These are phyloP conservation scores for Falco punctatus DNA, from an alignment of 2,113 vertebrate genomes.

Conservation along the genomic window DNA sequence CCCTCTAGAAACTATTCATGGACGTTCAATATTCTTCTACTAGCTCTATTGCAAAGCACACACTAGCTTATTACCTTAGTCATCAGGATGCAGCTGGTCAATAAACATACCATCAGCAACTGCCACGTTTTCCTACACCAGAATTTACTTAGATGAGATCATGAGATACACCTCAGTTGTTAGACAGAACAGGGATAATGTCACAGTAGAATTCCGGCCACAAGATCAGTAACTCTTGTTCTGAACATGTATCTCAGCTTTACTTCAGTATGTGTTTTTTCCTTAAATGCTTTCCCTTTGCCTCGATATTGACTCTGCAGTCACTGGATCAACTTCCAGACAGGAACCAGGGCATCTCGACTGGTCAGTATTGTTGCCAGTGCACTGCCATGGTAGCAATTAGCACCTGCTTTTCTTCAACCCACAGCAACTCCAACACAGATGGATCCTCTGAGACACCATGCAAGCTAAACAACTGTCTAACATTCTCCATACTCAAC, in stretches of 20 bases:
- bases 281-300: background rate
- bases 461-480: no score
- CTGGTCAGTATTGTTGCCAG: no score
- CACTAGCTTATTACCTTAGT: conserved; percentile 4
- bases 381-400: no score
- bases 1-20: background rate
- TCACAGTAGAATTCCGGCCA: background rate
- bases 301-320: background rate
- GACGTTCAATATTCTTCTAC: background rate
- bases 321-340: no score
- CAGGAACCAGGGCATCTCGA: no score
- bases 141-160: background rate
- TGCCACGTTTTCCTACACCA: background rate
- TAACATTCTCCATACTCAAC: no score
- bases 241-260: background rate
- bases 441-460: no score
- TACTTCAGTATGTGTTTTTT: background rate
- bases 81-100: conserved; percentile 19
- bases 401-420: no score
- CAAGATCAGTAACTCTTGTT: background rate
- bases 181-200: background rate
- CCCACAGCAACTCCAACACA: no score
- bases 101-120: background rate
- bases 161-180: background rate
- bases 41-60: background rate